Evolutionary conservation across 2,888 invertebrate genomes (phyloP), one percentile per base, ranked within the genome.

Genomic region (Venusia cambrica): DNA sequence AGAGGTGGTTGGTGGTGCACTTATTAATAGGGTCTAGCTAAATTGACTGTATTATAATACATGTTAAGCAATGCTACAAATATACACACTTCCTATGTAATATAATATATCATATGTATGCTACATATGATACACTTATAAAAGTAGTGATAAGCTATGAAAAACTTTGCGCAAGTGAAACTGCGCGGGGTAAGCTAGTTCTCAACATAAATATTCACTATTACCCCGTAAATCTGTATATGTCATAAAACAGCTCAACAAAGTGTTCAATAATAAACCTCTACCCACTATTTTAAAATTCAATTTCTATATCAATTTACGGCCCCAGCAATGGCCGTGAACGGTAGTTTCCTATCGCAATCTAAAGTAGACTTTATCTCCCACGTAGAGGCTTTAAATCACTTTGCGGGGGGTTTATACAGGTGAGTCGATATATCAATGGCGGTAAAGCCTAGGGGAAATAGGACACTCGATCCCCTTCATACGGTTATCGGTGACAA

Each of bases 261-360:
- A 45, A 42, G 19, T 29, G 14, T 21, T 24, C 26, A 24, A 30
- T 36, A 40, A 38, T 16, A 34, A 17, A 14, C 27, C 22, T 33
- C 22, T 10, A 27, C 37, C 19, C 32, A 35, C 26, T 46, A 32
- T 42, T 44, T 46, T 44, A 39, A 38, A 44, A 49, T 49, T 46
- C 39, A 46, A 42, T 49, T 43, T 44, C 43, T 46, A 27, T 37
- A 41, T 46, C 38, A 41, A 41, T 49, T 41, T 44, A 46, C 44
- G 25, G 37, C 21, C 18, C 14, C 37, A 29, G 35, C 11, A 21
- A 37, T 28, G 29, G 9, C 16, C 19, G 28, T 21, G 33, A 28
- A 28, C 13, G 25, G 12, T 28, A 9, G 5, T 16, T 33, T 27
- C 11, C 16, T 8, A 13, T 6, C n/a, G 7, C 24, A 26, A 22